Evolutionary conservation across 2,113 vertebrate species (phyloP).

Genomic region (Epinephelus moara): DNA sequence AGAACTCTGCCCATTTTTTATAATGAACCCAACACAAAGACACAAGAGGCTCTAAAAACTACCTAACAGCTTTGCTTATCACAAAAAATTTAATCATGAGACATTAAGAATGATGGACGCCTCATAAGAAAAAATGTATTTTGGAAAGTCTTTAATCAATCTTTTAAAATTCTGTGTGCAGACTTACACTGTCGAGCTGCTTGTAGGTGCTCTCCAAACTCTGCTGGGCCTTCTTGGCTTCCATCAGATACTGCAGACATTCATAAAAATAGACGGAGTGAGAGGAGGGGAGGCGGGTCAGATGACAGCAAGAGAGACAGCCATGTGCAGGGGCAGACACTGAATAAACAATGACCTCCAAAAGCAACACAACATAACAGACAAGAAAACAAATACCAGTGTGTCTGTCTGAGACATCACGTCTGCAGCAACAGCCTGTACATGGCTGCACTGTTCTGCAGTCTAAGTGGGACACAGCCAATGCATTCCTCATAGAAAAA

Average conservation of each 20-base stretch:
- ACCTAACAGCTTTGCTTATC: neutral
- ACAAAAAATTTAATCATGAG: neutral
- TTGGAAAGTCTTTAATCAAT: neutral
- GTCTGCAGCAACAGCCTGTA: conserved; percentile 58
- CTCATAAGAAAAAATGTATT: neutral
- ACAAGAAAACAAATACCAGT: conserved; percentile 71
- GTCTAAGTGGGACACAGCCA: conserved; percentile 49
- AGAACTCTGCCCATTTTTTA: neutral
- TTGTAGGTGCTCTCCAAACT: conserved; percentile 90
- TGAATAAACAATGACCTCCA: conserved; percentile 72
- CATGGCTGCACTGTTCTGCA: conserved; percentile 48
- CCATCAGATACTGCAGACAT: conserved; percentile 87
- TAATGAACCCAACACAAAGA: conserved; percentile 6
- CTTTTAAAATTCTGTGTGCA: neutral
- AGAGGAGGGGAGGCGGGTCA: conserved; percentile 48
- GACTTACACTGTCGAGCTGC: conserved; percentile 91
- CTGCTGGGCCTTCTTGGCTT: conserved; percentile 91
- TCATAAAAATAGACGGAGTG: conserved; percentile 69
- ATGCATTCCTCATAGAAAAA: conserved; percentile 59
- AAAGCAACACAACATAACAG: conserved; percentile 63
- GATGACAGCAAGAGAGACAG: conserved; percentile 51
- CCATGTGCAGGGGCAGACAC: conserved; percentile 50
- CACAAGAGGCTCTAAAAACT: neutral
- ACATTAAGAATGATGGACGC: neutral
- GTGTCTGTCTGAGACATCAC: conserved; percentile 70